Conservation (phyloP, 2,888 invertebrate species). For the Ophion costatus region DNA sequence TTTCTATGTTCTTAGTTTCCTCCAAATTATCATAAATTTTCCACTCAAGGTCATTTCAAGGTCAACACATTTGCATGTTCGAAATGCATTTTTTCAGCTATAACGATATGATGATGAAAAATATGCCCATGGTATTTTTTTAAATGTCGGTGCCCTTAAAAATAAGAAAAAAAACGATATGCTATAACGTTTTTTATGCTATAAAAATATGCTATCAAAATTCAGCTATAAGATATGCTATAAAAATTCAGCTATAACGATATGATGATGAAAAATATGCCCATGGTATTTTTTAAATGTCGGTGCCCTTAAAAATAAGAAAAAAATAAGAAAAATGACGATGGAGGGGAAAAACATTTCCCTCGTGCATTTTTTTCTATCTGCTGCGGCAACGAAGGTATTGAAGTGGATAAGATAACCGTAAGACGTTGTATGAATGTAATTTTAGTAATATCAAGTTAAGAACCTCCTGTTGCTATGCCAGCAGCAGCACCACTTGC, state of each 20-base stretch:
- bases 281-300: background rate
- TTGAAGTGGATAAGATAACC: background rate
- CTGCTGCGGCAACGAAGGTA: background rate
- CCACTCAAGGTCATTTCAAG: background rate
- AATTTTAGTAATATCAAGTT: background rate
- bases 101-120: background rate
- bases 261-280: background rate
- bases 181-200: too few relatives aligned
- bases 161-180: too few relatives aligned
- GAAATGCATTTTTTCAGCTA: background rate
- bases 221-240: too few relatives aligned
- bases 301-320: too few relatives aligned
- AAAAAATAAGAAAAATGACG: background rate
- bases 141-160: too few relatives aligned
- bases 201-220: too few relatives aligned
- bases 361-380: background rate
- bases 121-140: background rate
- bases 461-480: conserved; percentile 5
- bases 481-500: conserved; percentile 9
- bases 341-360: too few relatives aligned
- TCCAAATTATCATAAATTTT: background rate
- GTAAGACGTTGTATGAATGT: background rate
- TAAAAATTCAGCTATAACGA: background rate
- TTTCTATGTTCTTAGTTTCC: background rate
- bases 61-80: background rate